phyloP scores from a whole-genome alignment of 2,888 invertebrate genomes.

The Tenodera sinensis region DNA sequence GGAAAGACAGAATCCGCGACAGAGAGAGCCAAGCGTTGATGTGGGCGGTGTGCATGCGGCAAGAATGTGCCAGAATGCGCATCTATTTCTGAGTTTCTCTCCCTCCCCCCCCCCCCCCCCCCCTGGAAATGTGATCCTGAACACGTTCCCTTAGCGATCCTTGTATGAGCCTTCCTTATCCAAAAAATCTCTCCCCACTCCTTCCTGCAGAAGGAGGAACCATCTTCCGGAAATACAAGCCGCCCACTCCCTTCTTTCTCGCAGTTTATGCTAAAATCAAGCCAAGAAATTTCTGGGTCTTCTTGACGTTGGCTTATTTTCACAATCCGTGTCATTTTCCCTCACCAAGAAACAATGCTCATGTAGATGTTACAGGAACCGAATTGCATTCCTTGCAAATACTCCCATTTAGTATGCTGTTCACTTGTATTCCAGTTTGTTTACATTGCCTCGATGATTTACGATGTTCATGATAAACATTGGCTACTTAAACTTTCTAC shows the following conservation, averaged over 20 bases:
- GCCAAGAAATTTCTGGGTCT: neutral
- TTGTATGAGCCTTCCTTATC: neutral
- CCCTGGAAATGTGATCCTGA: neutral
- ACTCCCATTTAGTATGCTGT: no score
- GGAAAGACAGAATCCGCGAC: neutral
- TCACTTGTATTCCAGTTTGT: no score
- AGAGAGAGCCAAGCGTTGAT: no score
- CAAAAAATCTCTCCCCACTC: neutral
- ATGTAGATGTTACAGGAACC: no score
- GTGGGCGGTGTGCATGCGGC: neutral
- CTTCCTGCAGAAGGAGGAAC: neutral
- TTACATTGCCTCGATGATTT: no score
- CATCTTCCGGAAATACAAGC: conserved; percentile 14
- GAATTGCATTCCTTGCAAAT: no score
- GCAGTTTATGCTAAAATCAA: neutral
- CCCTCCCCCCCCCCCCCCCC: no score
- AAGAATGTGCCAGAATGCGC: neutral
- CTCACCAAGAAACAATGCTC: no score
- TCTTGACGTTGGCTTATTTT: neutral
- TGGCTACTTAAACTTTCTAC: no score
- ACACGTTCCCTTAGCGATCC: neutral
- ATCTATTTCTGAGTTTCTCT: neutral
- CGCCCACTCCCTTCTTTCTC: no score
- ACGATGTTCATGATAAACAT: no score
- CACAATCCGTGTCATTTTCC: neutral